Conservation (phyloP, 2,113 vertebrate genomes). For the Pygoscelis adeliae region DNA sequence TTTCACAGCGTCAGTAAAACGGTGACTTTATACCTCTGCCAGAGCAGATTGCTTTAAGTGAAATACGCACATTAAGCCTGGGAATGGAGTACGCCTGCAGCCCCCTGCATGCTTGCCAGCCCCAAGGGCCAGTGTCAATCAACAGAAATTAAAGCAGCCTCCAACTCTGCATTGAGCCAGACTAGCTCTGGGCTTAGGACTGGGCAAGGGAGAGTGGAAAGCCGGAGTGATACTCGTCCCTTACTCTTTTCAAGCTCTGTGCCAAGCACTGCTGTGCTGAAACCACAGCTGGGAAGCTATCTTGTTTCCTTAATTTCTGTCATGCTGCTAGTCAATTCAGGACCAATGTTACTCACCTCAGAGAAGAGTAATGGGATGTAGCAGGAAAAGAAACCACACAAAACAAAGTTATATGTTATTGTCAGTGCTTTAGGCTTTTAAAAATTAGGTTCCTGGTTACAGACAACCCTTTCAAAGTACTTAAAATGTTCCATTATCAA, state of each 20-base stretch:
- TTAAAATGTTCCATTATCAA: neutral
- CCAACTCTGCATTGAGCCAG: neutral
- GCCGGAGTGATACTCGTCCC: fast-evolving
- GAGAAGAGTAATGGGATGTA: neutral
- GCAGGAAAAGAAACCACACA: neutral
- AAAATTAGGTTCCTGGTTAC: neutral
- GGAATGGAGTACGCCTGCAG: neutral
- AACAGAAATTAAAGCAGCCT: neutral
- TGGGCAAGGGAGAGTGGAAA: neutral
- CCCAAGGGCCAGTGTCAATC: neutral
- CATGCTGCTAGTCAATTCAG: neutral
- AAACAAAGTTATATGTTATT: neutral
- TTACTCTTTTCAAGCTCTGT: neutral
- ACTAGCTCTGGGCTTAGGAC: neutral
- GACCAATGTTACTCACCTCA: neutral
- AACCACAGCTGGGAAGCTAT: neutral
- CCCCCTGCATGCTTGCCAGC: neutral
- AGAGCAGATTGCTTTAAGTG: neutral
- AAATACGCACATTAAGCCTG: neutral
- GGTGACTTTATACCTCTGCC: neutral
- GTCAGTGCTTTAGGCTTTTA: neutral
- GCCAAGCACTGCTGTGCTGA: neutral
- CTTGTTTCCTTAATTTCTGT: neutral
- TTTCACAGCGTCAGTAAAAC: neutral
- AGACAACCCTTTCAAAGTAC: neutral